Percentiles rank a stretch among this genome's conserved stretches.
phyloP scores from a whole-genome alignment of 2,797 vertebrate genomes.

The Scolopax rusticola region DNA sequence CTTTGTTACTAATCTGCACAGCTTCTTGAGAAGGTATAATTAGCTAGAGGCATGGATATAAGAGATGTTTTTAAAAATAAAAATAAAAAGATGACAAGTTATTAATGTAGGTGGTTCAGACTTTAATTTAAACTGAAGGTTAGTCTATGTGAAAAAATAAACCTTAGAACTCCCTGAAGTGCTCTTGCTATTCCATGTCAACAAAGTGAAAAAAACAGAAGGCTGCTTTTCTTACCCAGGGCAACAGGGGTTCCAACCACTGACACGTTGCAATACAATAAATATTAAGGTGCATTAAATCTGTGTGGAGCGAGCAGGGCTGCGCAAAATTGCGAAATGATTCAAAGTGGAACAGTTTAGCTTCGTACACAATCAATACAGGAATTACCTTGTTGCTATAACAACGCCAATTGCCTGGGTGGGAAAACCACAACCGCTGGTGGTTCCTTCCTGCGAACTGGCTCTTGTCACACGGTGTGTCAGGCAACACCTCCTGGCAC shows the following conservation, averaged over 20 bases:
- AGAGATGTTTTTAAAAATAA: not conserved
- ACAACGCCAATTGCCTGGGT: not conserved
- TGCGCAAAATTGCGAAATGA: not conserved
- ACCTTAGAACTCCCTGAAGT: not conserved
- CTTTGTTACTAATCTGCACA: not conserved
- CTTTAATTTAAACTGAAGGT: not conserved
- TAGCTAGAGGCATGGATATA: not conserved
- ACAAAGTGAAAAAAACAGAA: not conserved
- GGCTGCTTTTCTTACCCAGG: not conserved
- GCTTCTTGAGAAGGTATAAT: constrained; percentile 15
- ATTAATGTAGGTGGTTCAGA: constrained; percentile 8
- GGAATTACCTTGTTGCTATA: not conserved
- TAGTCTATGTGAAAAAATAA: not conserved
- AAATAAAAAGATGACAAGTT: not conserved
- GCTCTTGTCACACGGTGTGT: not conserved
- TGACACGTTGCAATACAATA: accelerated
- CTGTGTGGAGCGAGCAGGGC: not conserved
- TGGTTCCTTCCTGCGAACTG: not conserved
- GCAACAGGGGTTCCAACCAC: not conserved
- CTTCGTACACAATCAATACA: not conserved
- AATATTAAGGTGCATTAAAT: not conserved
- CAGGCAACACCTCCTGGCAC: not conserved
- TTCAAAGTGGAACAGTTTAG: not conserved
- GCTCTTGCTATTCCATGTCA: not conserved
- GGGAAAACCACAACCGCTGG: not conserved